Percentiles rank a stretch among this genome's conserved stretches.
Evolutionary conservation across 2,113 vertebrate species (phyloP).

Genomic region (Aplodontia rufa): DNA sequence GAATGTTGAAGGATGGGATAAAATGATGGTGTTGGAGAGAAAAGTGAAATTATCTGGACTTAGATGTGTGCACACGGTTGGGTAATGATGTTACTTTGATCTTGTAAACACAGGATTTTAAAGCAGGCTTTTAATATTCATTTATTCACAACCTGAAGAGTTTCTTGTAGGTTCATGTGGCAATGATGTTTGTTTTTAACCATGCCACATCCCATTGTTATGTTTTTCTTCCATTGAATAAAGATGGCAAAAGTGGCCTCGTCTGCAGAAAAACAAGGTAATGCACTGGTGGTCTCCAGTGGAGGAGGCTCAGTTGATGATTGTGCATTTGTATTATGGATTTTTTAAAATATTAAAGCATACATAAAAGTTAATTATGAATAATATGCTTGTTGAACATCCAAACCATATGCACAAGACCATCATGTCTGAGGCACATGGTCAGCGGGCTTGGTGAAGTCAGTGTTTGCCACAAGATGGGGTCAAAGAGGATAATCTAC

Average conservation of each 20-base stretch:
- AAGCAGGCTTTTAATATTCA: background rate
- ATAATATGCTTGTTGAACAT: background rate
- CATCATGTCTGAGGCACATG: accelerated
- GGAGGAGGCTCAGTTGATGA: background rate
- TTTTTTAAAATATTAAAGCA: background rate
- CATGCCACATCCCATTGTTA: background rate
- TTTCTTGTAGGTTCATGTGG: background rate
- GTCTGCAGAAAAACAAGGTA: background rate
- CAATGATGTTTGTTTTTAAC: background rate
- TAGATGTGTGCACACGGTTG: background rate
- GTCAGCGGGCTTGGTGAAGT: background rate
- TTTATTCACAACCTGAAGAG: background rate
- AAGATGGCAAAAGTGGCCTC: background rate
- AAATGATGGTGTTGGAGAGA: background rate
- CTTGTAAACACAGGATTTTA: background rate
- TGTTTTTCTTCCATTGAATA: background rate
- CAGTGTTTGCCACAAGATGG: background rate
- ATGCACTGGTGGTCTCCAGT: background rate
- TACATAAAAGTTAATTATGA: background rate
- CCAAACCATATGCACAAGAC: background rate
- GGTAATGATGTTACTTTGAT: background rate
- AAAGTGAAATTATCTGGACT: background rate
- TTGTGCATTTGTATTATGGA: background rate
- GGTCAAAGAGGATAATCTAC: slow-evolving; percentile 39
- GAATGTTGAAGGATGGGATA: background rate